Evolutionary conservation across 2,113 vertebrate genomes (phyloP).

Genomic region (Zosterops lateralis): DNA sequence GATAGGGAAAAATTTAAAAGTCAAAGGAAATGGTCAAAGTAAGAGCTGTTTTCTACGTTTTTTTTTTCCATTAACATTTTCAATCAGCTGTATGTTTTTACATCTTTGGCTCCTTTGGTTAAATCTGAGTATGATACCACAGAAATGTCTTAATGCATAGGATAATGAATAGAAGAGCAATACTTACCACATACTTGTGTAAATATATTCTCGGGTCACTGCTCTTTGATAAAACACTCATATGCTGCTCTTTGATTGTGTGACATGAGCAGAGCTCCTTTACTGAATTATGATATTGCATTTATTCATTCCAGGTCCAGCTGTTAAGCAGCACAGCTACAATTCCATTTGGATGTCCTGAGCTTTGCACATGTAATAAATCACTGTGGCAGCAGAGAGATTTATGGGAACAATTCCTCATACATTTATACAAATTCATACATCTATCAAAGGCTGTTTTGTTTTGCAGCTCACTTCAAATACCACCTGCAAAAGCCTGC

Average conservation of each 20-base stretch:
- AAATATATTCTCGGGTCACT: neutral
- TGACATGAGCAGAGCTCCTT: neutral
- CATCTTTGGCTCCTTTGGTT: neutral
- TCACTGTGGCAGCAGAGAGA: neutral
- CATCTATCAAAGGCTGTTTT: conserved; percentile 17
- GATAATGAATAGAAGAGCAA: neutral
- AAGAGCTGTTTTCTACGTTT: neutral
- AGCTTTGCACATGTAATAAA: conserved; percentile 34
- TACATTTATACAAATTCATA: conserved; percentile 2
- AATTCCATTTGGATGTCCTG: conserved; percentile 13
- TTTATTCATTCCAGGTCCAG: conserved; percentile 21
- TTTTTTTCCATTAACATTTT: neutral
- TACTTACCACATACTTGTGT: neutral
- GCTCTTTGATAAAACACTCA: neutral
- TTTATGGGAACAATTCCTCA: conserved; percentile 34
- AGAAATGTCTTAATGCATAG: neutral
- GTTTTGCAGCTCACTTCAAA: conserved; percentile 19
- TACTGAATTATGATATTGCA: conserved; percentile 13
- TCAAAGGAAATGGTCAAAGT: neutral
- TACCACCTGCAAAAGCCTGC: neutral
- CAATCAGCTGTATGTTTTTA: neutral
- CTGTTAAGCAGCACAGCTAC: conserved; percentile 1
- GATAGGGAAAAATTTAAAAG: neutral
- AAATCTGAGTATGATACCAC: neutral
- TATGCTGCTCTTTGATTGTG: neutral